Evolutionary conservation across 2,888 invertebrate species (phyloP).

Genomic region (Ormyrus thymus): DNA sequence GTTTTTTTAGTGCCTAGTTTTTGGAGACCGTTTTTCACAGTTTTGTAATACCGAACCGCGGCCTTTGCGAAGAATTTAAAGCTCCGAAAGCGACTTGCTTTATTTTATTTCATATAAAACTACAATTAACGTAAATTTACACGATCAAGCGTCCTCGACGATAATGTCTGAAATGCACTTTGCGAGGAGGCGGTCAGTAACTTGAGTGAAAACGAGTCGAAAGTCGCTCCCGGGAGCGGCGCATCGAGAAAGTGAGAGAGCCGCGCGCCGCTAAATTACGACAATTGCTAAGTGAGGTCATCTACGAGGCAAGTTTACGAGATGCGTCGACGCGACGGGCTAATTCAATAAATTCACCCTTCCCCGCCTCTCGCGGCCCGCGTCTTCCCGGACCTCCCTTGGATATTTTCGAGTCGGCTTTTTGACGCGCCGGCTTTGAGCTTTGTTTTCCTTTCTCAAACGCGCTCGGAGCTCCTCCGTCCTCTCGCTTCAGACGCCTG

Average conservation of each 20-base stretch:
- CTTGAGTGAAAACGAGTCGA: too few species aligned
- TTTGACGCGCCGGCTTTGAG: constrained; percentile 42
- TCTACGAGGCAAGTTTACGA: constrained; percentile 71
- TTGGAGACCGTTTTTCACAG: too few species aligned
- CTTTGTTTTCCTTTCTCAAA: constrained; percentile 44
- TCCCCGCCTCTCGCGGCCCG: constrained; percentile 26
- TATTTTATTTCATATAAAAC: too few species aligned
- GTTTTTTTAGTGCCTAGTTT: too few species aligned
- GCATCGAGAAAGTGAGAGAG: constrained; percentile 14
- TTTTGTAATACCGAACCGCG: too few species aligned
- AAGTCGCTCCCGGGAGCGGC: neutral
- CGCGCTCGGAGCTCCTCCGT: constrained; percentile 2
- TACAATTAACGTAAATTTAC: too few species aligned
- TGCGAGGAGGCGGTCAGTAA: neutral
- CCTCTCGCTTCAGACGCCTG: neutral
- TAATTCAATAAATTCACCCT: constrained; percentile 74
- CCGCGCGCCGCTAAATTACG: constrained; percentile 66
- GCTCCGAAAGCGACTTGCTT: too few species aligned
- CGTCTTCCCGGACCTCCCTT: constrained; percentile 11
- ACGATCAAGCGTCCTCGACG: neutral
- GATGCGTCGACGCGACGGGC: constrained; percentile 74
- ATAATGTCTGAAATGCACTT: neutral
- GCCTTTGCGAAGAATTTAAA: too few species aligned
- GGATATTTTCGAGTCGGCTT: constrained; percentile 47
- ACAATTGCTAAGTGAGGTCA: constrained; percentile 75